Evolutionary conservation across 2,797 vertebrate genomes (phyloP).

Genomic region (Graptemys geographica): DNA sequence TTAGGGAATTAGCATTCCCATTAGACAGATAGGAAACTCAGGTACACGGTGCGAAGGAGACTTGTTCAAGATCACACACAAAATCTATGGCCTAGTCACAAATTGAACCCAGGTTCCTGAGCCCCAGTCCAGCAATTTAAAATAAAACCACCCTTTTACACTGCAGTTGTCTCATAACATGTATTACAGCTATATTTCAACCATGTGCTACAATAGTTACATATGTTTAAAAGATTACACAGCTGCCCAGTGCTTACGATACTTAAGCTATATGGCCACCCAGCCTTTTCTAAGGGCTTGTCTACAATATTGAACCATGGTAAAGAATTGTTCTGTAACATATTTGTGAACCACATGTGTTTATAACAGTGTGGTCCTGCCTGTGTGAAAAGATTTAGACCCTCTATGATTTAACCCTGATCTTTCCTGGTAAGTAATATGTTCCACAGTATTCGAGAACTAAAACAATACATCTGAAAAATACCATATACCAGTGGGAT

Average conservation of each 20-base stretch:
- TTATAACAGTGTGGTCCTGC: neutral
- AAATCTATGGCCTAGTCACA: neutral
- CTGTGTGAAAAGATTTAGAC: neutral
- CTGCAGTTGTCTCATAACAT: neutral
- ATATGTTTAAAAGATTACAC: neutral
- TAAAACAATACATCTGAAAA: conserved; percentile 3
- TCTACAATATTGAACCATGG: neutral
- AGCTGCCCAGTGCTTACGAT: neutral
- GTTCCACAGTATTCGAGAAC: neutral
- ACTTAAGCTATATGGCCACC: conserved; percentile 4
- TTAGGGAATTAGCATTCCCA: neutral
- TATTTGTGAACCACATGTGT: neutral
- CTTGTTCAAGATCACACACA: neutral
- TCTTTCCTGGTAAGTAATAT: neutral
- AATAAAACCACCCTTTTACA: neutral
- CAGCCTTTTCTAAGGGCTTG: neutral
- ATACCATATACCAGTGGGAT: neutral
- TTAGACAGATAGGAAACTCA: neutral
- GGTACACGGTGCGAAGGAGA: neutral
- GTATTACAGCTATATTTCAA: neutral
- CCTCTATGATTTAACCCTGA: neutral
- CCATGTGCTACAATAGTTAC: neutral
- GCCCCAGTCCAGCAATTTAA: neutral
- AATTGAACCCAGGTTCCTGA: neutral
- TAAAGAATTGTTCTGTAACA: neutral